Evolutionary conservation across 1,140 invertebrate genomes (phyloP).

Genomic region (Drosophila parvula): DNA sequence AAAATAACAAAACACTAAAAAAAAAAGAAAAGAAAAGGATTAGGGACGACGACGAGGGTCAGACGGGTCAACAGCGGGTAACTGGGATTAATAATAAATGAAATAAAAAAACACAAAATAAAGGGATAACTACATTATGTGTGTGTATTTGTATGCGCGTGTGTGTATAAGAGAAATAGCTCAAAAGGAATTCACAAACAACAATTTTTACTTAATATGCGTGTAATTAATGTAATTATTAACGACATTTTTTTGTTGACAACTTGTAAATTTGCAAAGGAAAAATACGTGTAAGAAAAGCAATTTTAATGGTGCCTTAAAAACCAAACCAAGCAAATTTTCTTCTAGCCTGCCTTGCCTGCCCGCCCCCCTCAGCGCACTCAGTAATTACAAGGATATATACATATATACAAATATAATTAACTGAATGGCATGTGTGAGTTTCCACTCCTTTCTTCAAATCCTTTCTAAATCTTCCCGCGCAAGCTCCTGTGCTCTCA

Average conservation of each 20-base stretch:
- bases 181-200: constrained; percentile 57
- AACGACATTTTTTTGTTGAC: constrained; percentile 74
- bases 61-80: constrained; percentile 70
- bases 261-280: constrained; percentile 83
- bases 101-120: constrained; percentile 24
- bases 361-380: constrained; percentile 45
- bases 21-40: constrained; percentile 44
- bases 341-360: constrained; percentile 61
- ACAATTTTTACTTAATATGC: constrained; percentile 62
- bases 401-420: neutral
- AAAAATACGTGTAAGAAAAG: constrained; percentile 84
- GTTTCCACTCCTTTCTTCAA: constrained; percentile 64
- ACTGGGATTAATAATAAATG: constrained; percentile 73
- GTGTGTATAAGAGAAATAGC: constrained; percentile 70
- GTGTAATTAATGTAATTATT: constrained; percentile 65
- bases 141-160: constrained; percentile 63
- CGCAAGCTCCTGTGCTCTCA: neutral
- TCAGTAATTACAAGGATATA: constrained; percentile 18
- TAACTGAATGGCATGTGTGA: constrained; percentile 58
- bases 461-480: constrained; percentile 31
- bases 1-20: constrained; percentile 40
- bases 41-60: constrained; percentile 11
- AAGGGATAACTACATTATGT: constrained; percentile 77
- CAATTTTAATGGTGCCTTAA: constrained; percentile 84
- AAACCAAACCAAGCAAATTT: constrained; percentile 83